Evolutionary conservation across 1,140 invertebrate genomes (phyloP).

Genomic region (Batillaria attramentaria): DNA sequence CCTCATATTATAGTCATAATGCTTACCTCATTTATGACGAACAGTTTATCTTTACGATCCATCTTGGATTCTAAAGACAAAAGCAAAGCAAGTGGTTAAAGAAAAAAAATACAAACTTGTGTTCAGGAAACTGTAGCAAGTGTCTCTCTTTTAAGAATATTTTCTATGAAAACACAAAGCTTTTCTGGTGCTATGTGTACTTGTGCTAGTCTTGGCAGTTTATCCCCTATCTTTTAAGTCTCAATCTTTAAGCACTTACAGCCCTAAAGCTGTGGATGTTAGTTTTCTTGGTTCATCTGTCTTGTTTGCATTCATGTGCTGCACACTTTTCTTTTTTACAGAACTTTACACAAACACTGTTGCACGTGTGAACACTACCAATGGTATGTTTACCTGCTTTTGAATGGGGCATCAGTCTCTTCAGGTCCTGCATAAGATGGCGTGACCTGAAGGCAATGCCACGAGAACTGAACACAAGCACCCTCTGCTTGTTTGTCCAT

Average conservation of each 20-base stretch:
- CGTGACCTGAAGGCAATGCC: conserved; percentile 92
- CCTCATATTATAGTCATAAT: too few species aligned
- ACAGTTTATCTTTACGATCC: conserved; percentile 77
- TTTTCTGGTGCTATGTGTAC: not conserved
- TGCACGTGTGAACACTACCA: too few species aligned
- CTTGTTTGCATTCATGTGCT: too few species aligned
- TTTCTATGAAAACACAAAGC: not conserved
- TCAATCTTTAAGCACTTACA: not conserved
- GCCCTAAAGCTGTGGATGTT: too few species aligned
- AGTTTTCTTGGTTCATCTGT: too few species aligned
- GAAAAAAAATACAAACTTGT: not conserved
- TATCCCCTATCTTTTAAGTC: not conserved
- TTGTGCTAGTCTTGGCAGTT: not conserved
- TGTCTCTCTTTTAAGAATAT: not conserved
- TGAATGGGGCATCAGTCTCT: conserved; percentile 94
- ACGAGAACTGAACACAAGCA: conserved; percentile 91
- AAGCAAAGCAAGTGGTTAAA: conserved; percentile 22
- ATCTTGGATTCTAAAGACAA: conserved; percentile 81
- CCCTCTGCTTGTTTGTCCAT: conserved; percentile 95
- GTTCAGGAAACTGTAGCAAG: not conserved
- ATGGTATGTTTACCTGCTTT: conserved; percentile 76
- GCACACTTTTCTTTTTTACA: too few species aligned
- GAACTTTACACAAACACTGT: too few species aligned
- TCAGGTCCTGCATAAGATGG: conserved; percentile 96
- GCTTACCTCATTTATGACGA: conserved; percentile 78